Conservation (phyloP, 2,113 vertebrate genomes). For the Podilymbus podiceps region DNA sequence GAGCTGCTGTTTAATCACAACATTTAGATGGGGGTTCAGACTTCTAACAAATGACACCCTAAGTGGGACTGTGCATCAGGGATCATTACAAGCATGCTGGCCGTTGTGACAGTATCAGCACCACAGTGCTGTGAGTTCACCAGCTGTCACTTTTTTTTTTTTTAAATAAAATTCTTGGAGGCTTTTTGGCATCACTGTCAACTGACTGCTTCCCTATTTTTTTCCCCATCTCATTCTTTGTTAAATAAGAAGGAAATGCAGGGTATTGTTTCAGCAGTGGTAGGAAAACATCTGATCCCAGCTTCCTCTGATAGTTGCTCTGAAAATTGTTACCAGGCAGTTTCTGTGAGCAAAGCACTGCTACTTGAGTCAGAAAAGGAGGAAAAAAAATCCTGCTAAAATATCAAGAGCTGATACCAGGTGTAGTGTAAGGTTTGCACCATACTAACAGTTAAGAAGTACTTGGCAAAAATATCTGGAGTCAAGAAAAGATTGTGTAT, state of each 20-base stretch:
- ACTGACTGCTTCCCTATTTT: background rate
- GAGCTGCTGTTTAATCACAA: background rate
- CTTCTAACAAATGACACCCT: rapidly evolving
- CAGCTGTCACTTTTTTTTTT: background rate
- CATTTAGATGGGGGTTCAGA: background rate
- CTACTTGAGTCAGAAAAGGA: background rate
- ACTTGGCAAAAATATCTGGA: background rate
- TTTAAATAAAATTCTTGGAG: background rate
- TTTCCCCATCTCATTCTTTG: background rate
- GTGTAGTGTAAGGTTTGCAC: background rate
- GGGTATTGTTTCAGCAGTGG: background rate
- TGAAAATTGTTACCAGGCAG: background rate
- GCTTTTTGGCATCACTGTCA: background rate
- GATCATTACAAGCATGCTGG: background rate
- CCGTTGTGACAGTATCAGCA: rapidly evolving
- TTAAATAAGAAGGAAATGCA: background rate
- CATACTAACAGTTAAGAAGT: background rate
- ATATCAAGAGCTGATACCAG: background rate
- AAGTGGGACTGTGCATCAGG: background rate
- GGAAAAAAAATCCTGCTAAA: background rate
- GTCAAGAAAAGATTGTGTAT: background rate
- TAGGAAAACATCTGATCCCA: background rate
- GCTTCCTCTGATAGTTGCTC: background rate
- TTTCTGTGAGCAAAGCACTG: background rate
- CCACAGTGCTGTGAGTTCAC: background rate